Evolutionary conservation across 2,113 vertebrate species (phyloP), one percentile per base, ranked within the genome.

Genomic region (Phylloscopus trochiloides): DNA sequence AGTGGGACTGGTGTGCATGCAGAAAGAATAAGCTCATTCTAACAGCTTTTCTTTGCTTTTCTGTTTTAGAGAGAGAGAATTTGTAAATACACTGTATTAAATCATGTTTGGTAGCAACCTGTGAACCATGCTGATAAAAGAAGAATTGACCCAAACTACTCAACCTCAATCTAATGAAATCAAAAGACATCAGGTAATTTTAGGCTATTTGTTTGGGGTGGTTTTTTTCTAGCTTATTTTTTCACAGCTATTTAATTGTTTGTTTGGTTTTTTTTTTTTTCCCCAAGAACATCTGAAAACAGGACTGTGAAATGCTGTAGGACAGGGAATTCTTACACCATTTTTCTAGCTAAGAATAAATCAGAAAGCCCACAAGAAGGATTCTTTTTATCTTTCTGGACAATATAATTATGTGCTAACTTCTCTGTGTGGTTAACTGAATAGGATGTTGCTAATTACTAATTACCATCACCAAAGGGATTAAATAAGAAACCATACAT

Each of bases 1-100:
- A 88, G 74, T 79, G 66, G 42, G 47, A 47, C 75, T 88, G 34
- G 58, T 59, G 71, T 58, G 38, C 36, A 45, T 61, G n/a, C 57
- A 90, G 52, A 26, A 93, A 88, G 88, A 94, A 95, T 85, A 94
- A 82, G 67, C 58, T 88, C 82, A 73, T 92, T 94, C 78, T 90
- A 86, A 73, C 54, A 71, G 42, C 34, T 94, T 85, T 82, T 79
- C 55, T 90, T 92, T 83, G 63, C 11, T 83, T 92, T 86, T 57
- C 52, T 93, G 32, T 75, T 94, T 57, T 72, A 36, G 61, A 48
- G n/a, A 78, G 29, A 3, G 5, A 76, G 12, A 83, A 42, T 88
- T 93, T 88, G 72, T 70, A 96, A 92, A 90, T 73, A 66, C 38
- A 58, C 20, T 40, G 26, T 83, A 70, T 86, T 61, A 80, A 88